Evolutionary conservation across 2,113 vertebrate species (phyloP).

Genomic region (Felis catus): DNA sequence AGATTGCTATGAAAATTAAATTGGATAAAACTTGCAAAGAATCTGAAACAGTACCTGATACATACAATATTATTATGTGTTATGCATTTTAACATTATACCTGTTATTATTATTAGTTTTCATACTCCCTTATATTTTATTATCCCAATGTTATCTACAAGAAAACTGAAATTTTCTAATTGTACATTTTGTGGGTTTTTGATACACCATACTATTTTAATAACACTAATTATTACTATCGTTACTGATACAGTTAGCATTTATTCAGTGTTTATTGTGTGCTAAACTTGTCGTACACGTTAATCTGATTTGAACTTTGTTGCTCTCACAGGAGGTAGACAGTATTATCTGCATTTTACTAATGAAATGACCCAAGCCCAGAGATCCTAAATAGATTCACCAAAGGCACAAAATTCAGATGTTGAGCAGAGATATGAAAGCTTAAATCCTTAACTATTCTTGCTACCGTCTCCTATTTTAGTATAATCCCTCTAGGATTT

Average conservation of each 20-base stretch:
- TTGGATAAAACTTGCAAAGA: neutral
- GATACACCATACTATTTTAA: neutral
- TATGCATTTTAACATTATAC: neutral
- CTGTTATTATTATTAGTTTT: neutral
- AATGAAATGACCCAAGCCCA: neutral
- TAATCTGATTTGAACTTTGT: neutral
- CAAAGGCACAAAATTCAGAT: neutral
- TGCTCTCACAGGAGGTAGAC: neutral
- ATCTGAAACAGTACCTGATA: neutral
- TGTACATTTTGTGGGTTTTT: neutral
- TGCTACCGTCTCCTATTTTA: neutral
- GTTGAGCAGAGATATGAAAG: neutral
- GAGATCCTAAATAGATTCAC: neutral
- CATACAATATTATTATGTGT: neutral
- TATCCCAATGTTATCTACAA: neutral
- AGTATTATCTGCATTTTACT: neutral
- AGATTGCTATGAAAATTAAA: neutral
- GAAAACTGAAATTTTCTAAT: neutral
- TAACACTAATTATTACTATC: neutral
- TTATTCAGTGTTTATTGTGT: neutral
- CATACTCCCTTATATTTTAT: neutral
- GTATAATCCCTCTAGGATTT: neutral
- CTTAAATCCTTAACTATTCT: neutral
- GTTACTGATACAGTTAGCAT: neutral
- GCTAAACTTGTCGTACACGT: neutral